Percentiles rank a stretch among this genome's conserved stretches.
These are phyloP conservation scores for Chauna torquata DNA, from an alignment of 2,113 vertebrate genomes.

Conservation along the genomic window DNA sequence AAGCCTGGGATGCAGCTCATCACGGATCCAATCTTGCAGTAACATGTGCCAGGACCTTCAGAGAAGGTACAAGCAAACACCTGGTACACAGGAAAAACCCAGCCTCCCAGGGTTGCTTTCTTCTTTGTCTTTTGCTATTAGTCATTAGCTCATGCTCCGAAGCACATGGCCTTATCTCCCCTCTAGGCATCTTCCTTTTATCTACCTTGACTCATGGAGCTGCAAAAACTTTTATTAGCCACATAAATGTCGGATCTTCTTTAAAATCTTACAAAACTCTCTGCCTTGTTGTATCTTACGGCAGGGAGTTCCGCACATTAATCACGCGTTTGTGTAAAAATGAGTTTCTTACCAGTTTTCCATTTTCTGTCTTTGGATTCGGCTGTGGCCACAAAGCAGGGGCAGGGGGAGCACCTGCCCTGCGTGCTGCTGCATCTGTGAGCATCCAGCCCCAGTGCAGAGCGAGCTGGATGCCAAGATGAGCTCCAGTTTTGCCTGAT, in stretches of 20 bases:
- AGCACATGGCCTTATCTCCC: slow-evolving; percentile 67
- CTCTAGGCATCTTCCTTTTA: slow-evolving; percentile 63
- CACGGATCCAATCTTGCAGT: slow-evolving; percentile 25
- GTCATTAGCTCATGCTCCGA: slow-evolving; percentile 60
- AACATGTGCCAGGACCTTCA: slow-evolving; percentile 60
- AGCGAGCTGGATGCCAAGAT: neutral
- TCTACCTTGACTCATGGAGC: slow-evolving; percentile 62
- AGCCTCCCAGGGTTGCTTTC: slow-evolving; percentile 51
- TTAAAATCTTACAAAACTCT: slow-evolving; percentile 54
- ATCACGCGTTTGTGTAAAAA: slow-evolving; percentile 37
- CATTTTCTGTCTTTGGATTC: neutral
- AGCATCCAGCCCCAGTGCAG: neutral
- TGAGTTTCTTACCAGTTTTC: slow-evolving; percentile 37
- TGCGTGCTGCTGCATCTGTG: neutral
- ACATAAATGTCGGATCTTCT: slow-evolving; percentile 58
- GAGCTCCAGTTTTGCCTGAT: neutral
- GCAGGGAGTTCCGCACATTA: neutral
- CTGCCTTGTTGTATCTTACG: neutral
- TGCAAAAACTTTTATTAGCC: slow-evolving; percentile 65
- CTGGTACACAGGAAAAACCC: slow-evolving; percentile 60
- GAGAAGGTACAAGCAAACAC: slow-evolving; percentile 61
- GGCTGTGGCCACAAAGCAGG: neutral
- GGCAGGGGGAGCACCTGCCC: neutral
- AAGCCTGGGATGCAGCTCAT: slow-evolving; percentile 23
- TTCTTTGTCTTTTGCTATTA: slow-evolving; percentile 68